Conservation (phyloP, 2,888 invertebrate genomes). For the Ochlodes sylvanus region DNA sequence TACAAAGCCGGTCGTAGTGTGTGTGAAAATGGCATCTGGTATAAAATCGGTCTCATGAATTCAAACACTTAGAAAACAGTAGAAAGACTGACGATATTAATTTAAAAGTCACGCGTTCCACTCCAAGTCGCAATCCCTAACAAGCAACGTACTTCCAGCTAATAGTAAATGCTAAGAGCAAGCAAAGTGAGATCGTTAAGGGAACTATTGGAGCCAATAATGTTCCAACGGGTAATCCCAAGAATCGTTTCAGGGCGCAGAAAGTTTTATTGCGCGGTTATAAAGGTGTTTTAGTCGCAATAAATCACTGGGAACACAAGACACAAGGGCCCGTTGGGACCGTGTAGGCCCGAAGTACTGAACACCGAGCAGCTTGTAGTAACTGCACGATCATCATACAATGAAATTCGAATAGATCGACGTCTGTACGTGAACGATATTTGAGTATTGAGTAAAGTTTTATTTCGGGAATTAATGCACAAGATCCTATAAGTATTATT, state of each 20-base stretch:
- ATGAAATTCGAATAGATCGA: too few species aligned
- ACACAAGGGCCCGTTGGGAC: constrained; percentile 20
- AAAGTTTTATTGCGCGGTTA: constrained; percentile 52
- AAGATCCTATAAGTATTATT: too few species aligned
- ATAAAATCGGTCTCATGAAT: too few species aligned
- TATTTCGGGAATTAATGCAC: too few species aligned
- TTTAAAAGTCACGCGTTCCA: not conserved
- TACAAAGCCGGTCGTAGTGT: too few species aligned
- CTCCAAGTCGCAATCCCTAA: not conserved
- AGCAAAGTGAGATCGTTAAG: constrained; percentile 32
- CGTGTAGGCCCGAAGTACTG: too few species aligned
- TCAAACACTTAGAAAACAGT: too few species aligned
- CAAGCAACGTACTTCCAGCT: not conserved
- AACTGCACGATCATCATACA: not conserved
- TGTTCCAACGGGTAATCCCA: constrained; percentile 46
- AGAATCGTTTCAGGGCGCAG: constrained; percentile 46
- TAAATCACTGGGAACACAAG: constrained; percentile 39
- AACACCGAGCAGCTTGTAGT: not conserved
- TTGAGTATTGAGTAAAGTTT: too few species aligned
- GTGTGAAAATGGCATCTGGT: too few species aligned
- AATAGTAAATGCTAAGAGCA: constrained; percentile 20
- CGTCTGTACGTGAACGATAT: too few species aligned
- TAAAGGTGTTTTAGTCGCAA: constrained; percentile 51
- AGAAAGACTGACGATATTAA: not conserved
- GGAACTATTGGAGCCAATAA: constrained; percentile 41